These are phyloP conservation scores for Anthonomus grandis DNA, from an alignment of 1,140 invertebrate species.

Conservation along the genomic window DNA sequence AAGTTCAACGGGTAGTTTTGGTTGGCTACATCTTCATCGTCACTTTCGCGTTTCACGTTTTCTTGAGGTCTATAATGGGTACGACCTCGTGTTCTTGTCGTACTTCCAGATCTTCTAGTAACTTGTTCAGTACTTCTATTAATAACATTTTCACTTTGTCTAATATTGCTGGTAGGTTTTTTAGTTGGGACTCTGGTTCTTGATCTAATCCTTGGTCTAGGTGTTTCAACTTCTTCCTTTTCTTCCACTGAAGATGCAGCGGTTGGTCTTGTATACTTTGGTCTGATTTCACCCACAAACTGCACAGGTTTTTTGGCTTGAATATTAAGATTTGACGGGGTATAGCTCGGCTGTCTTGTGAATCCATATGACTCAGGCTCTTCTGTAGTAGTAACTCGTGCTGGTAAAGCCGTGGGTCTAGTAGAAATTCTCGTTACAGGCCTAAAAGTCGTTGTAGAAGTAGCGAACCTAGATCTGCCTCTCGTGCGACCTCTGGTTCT, in stretches of 20 bases:
- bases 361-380: slow-evolving; percentile 46
- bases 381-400: slow-evolving; percentile 16
- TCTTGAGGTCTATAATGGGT: slow-evolving; percentile 38
- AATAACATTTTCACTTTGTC: slow-evolving; percentile 22
- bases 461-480: slow-evolving; percentile 40
- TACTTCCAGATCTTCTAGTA: slow-evolving; percentile 22
- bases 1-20: slow-evolving; percentile 43
- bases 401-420: slow-evolving; percentile 29
- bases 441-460: slow-evolving; percentile 42
- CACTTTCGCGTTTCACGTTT: slow-evolving; percentile 29
- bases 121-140: slow-evolving; percentile 23
- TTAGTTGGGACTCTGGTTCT: slow-evolving; percentile 36
- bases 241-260: background rate
- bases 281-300: slow-evolving; percentile 45
- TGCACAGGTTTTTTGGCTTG: slow-evolving; percentile 26
- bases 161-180: slow-evolving; percentile 4
- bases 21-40: slow-evolving; percentile 38
- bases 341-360: slow-evolving; percentile 40
- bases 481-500: slow-evolving; percentile 23
- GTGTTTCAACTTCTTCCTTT: slow-evolving; percentile 25
- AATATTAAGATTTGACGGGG: slow-evolving; percentile 15
- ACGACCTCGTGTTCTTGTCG: slow-evolving; percentile 31
- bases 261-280: slow-evolving; percentile 34
- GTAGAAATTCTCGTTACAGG: slow-evolving; percentile 31
- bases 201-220: slow-evolving; percentile 30